These are phyloP conservation scores for Colletes gigas DNA, from an alignment of 1,140 invertebrate genomes.

Conservation along the genomic window DNA sequence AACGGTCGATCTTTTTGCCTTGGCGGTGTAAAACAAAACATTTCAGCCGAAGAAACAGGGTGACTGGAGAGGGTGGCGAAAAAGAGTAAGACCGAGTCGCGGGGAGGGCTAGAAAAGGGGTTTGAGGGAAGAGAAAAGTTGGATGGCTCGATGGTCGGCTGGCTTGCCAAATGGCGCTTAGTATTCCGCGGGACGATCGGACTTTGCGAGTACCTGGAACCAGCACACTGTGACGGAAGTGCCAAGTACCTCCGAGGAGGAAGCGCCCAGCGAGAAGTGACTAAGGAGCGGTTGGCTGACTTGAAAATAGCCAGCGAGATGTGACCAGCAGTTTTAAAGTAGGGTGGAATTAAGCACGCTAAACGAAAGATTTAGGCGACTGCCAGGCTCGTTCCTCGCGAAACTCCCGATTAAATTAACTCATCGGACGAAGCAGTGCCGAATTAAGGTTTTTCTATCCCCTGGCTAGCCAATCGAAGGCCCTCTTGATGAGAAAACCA, in stretches of 20 bases:
- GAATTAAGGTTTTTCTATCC: too few relatives aligned
- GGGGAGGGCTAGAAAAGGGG: neutral
- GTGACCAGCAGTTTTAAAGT: constrained; percentile 45
- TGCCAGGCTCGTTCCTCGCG: constrained; percentile 11
- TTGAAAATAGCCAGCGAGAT: constrained; percentile 42
- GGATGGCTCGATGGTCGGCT: constrained; percentile 54
- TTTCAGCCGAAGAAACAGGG: neutral
- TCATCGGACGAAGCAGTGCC: neutral
- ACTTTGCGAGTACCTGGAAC: constrained; percentile 71
- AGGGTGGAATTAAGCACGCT: constrained; percentile 31
- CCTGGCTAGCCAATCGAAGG: too few relatives aligned
- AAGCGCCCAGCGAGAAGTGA: constrained; percentile 49
- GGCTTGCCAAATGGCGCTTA: constrained; percentile 76
- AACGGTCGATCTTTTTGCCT: neutral
- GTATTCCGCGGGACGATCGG: constrained; percentile 70
- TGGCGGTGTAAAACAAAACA: neutral
- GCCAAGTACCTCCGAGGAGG: constrained; percentile 70
- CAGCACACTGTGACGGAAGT: constrained; percentile 72
- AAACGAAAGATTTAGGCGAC: constrained; percentile 46
- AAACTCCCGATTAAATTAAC: constrained; percentile 44
- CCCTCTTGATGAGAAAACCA: too few relatives aligned
- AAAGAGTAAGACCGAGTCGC: too few relatives aligned
- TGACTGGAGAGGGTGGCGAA: neutral
- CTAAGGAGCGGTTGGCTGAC: constrained; percentile 15
- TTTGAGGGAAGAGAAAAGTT: constrained; percentile 19